Evolutionary conservation across 2,888 invertebrate genomes (phyloP).

Genomic region (Nephrocerus scutellatus): DNA sequence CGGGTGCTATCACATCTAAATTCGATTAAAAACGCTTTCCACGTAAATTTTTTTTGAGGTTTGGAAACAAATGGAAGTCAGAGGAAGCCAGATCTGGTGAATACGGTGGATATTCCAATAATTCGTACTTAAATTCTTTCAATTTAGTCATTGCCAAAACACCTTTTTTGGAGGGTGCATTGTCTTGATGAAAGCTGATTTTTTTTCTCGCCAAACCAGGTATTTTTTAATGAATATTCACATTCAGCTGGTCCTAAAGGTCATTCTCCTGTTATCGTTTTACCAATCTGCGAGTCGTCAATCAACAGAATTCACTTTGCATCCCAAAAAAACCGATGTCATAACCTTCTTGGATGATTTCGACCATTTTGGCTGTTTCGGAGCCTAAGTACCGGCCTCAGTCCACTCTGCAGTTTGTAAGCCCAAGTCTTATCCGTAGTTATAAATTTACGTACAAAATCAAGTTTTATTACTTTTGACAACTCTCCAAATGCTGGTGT

Average conservation of each 20-base stretch:
- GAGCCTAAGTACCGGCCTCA: background rate
- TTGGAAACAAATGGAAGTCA: background rate
- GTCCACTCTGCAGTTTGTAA: background rate
- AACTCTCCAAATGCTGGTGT: background rate
- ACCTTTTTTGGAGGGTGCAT: slow-evolving; percentile 1
- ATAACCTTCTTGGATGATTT: background rate
- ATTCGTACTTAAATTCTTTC: background rate
- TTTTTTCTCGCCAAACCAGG: background rate
- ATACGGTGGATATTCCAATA: background rate
- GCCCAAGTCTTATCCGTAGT: background rate
- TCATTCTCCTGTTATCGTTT: background rate
- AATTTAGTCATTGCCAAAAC: background rate
- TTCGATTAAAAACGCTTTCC: background rate
- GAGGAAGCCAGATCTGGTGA: too few species aligned
- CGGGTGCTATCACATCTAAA: background rate
- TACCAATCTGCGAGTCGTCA: background rate
- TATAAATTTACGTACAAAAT: background rate
- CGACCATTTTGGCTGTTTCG: background rate
- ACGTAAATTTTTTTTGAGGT: background rate
- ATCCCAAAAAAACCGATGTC: background rate
- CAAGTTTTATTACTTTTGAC: background rate
- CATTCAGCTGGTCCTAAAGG: background rate
- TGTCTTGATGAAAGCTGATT: background rate
- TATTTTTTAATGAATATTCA: background rate
- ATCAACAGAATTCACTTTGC: background rate